Conservation (phyloP, 2,797 vertebrate genomes). For the Myripristis jacobus region DNA sequence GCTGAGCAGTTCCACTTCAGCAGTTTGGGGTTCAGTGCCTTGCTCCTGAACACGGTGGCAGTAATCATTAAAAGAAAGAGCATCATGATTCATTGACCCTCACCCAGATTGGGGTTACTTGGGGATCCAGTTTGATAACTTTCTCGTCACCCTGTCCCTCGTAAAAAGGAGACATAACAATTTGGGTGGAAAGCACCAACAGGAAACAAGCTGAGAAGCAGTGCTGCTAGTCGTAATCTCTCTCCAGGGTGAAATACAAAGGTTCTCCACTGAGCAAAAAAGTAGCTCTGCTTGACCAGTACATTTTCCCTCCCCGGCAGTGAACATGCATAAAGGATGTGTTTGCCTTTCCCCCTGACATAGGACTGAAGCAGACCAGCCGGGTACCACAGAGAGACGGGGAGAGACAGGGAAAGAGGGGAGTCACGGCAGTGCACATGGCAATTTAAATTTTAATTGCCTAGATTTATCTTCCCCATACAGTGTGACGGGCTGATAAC, state of each 20-base stretch:
- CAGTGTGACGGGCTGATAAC: slow-evolving; percentile 85
- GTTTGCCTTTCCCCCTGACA: slow-evolving; percentile 15
- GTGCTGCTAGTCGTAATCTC: background rate
- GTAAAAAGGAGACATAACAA: background rate
- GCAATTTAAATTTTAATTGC: slow-evolving; percentile 88
- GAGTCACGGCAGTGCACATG: slow-evolving; percentile 80
- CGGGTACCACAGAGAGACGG: slow-evolving; percentile 31
- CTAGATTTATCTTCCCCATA: slow-evolving; percentile 84
- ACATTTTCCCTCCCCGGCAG: slow-evolving; percentile 26
- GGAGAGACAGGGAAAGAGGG: slow-evolving; percentile 53
- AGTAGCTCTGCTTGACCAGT: slow-evolving; percentile 37
- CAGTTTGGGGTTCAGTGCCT: background rate
- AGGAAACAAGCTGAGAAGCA: background rate
- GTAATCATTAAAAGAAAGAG: background rate
- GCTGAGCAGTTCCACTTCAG: background rate
- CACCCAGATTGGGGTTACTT: background rate
- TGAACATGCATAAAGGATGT: background rate
- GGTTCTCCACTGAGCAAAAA: slow-evolving; percentile 28
- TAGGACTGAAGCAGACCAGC: slow-evolving; percentile 36
- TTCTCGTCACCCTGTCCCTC: background rate
- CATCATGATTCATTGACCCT: background rate
- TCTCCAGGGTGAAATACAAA: background rate
- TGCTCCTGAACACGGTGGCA: background rate
- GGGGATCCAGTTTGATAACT: slow-evolving; percentile 28
- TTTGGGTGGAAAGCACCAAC: background rate